Evolutionary conservation across 2,113 vertebrate genomes (phyloP), one percentile per base, ranked within the genome.

Genomic region (Apteryx mantelli): DNA sequence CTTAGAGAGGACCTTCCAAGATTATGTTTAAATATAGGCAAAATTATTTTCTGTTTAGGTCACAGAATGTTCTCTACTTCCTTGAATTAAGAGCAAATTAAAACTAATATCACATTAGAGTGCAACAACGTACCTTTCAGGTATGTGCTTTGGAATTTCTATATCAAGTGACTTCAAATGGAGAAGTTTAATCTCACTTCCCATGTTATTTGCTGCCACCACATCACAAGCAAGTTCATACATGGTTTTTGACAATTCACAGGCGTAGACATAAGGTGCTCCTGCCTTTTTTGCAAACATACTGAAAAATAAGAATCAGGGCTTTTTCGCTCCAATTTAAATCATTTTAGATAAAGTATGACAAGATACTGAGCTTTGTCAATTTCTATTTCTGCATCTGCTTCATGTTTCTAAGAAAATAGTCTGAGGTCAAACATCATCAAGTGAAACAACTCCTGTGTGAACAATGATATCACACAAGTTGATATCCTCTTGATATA

Each of bases 181-280:
- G 38, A 99, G 95, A 87, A 99, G 98, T 89, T 98, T 98, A 95
- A 99, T 99, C 70, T 97, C 97, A 20, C 96, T 96, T 34, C 98
- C 98, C 99, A 99, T 99, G 30, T 98, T 97, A 78, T 99, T 99
- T 75, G 99, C 99, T 28, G 98, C 95, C 68, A 99, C 92, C 60
- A 99, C 99, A 87, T 99, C 99, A 88, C 98, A 92, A 64, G 99
- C 99, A 95, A 99, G 97, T 64, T 99, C 99, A 88, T 99, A 99
- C 99, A 99, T 99, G 4, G 99, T 99, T 98, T 99, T 99, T 3
- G 99, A 99, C 48, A 99, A 97, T 76, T 99, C 99, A 25, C 99
- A 99, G 91, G 99, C 99, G 32, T 99, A 99, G 28, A 99, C 99
- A 28, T 86, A 97, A 18, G 97, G 96, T 17, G 99, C 99, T 52